A percentile compares a stretch with the other conserved stretches of the same genome.
These are phyloP conservation scores for Elgaria multicarinata DNA, from an alignment of 2,113 vertebrate genomes.

Conservation along the genomic window DNA sequence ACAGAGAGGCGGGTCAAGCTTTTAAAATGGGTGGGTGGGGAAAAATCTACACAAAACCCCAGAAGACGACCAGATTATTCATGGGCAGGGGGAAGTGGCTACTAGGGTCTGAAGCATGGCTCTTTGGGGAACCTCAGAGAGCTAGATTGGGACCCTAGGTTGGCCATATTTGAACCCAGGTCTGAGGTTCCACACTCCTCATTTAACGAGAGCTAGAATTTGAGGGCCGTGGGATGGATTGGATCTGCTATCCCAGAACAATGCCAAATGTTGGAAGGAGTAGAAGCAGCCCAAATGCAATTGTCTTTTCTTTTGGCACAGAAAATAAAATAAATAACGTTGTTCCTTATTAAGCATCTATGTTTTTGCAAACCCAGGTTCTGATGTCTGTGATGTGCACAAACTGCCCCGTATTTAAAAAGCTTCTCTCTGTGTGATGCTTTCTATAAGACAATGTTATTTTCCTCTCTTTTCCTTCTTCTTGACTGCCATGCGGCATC, in stretches of 20 bases:
- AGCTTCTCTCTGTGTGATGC: background rate
- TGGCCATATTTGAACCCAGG: too few species aligned
- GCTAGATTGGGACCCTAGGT: too few species aligned
- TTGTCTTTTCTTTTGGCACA: background rate
- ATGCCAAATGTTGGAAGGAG: background rate
- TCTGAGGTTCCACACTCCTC: too few species aligned
- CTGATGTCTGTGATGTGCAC: background rate
- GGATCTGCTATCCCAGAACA: background rate
- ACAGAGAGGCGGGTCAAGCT: too few species aligned
- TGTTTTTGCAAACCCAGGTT: background rate
- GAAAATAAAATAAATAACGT: background rate
- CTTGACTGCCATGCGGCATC: background rate
- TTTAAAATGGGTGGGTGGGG: too few species aligned
- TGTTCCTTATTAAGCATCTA: background rate
- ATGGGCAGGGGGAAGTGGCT: too few species aligned
- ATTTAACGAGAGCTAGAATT: background rate
- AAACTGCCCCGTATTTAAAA: background rate
- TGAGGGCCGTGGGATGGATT: background rate
- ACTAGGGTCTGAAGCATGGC: too few species aligned
- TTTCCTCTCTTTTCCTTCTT: background rate
- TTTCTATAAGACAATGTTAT: constrained; percentile 8
- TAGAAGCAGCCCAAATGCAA: background rate
- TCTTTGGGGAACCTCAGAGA: too few species aligned
- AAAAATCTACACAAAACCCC: too few species aligned
- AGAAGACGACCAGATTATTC: too few species aligned